phyloP scores from a whole-genome alignment of 2,797 vertebrate species.

The Pseudochaenichthys georgianus region DNA sequence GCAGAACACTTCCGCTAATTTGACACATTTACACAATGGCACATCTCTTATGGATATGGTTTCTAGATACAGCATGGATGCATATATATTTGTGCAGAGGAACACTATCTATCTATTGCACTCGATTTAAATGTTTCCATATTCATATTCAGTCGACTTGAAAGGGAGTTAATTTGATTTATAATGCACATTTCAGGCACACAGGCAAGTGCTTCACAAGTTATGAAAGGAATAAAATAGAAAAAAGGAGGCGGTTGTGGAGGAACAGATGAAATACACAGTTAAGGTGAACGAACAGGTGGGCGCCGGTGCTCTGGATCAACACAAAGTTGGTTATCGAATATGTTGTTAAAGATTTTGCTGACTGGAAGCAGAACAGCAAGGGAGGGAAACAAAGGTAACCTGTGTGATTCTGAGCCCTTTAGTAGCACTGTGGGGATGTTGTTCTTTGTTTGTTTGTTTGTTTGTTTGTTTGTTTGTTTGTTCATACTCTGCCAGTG shows the following conservation, averaged over 20 bases:
- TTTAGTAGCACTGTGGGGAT: no score
- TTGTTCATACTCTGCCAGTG: no score
- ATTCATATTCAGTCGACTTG: no score
- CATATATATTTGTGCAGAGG: neutral
- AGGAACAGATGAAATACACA: neutral
- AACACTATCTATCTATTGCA: neutral
- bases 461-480: no score
- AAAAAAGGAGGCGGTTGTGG: no score
- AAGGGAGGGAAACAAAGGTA: no score
- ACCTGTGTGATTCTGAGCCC: no score
- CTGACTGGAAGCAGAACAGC: no score
- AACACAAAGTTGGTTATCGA: neutral
- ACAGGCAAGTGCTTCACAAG: neutral
- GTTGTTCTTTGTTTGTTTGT: no score
- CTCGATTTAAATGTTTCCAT: no score
- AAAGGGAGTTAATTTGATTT: neutral
- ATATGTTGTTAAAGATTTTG: neutral
- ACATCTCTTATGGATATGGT: conserved; percentile 5
- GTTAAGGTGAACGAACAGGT: neutral
- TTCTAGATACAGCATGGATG: conserved; percentile 4
- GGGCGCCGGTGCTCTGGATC: neutral
- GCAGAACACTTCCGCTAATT: conserved; percentile 27
- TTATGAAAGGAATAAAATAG: no score
- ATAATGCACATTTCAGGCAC: neutral
- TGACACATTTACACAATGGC: conserved; percentile 43